phyloP scores from a whole-genome alignment of 2,113 vertebrate genomes.

The Apeltes quadracus region DNA sequence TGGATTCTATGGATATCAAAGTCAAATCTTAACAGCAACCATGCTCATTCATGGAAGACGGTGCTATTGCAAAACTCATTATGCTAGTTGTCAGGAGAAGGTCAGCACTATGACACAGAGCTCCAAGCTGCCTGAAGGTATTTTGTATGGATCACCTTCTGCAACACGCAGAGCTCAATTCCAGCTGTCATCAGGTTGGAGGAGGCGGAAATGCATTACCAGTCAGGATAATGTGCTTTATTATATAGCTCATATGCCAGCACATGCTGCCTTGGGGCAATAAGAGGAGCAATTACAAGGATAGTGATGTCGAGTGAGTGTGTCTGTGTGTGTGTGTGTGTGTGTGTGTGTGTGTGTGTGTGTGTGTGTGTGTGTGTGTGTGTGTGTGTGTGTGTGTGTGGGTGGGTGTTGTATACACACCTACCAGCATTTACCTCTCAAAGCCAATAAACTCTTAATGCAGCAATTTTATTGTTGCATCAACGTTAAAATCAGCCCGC shows the following conservation, averaged over 20 bases:
- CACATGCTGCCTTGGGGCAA: constrained; percentile 74
- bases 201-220: constrained; percentile 79
- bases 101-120: constrained; percentile 68
- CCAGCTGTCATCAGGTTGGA: constrained; percentile 79
- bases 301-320: constrained; percentile 45
- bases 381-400: no score
- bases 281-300: constrained; percentile 82
- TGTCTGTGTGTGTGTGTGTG: constrained; percentile 27
- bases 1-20: constrained; percentile 44
- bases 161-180: constrained; percentile 71
- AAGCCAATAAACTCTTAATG: constrained; percentile 72
- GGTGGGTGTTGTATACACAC: constrained; percentile 41
- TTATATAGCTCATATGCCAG: constrained; percentile 74
- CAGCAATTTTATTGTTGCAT: constrained; percentile 73
- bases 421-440: constrained; percentile 71
- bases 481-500: constrained; percentile 76
- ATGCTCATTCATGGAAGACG: constrained; percentile 67
- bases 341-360: neutral
- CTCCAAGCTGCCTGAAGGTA: constrained; percentile 70
- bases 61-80: constrained; percentile 73
- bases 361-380: no score
- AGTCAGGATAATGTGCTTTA: constrained; percentile 79
- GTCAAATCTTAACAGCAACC: constrained; percentile 42
- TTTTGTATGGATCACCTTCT: constrained; percentile 74
- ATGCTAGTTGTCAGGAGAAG: constrained; percentile 77